phyloP scores from a whole-genome alignment of 2,113 vertebrate species.

The Calonectris borealis region DNA sequence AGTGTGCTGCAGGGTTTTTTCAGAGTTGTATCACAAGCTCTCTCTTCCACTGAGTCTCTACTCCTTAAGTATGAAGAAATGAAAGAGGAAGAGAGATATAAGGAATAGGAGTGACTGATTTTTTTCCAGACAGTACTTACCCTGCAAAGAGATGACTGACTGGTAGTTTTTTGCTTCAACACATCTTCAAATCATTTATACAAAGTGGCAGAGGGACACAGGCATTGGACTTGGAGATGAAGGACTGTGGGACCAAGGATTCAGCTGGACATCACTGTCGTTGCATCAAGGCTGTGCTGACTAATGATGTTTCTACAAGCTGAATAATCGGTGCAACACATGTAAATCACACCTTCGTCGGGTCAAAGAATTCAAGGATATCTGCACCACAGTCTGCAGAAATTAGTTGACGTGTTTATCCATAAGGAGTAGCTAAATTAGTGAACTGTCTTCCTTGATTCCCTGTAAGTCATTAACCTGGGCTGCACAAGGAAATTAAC shows the following conservation, averaged over 20 bases:
- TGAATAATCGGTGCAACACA: rapidly evolving
- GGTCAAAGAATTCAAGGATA: neutral
- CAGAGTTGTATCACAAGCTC: neutral
- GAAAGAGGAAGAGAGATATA: neutral
- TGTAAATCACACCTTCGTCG: neutral
- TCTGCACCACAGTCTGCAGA: neutral
- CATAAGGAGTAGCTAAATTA: neutral
- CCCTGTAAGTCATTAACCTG: neutral
- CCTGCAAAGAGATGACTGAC: neutral
- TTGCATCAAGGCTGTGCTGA: neutral
- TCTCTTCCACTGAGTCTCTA: neutral
- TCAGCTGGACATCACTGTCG: neutral
- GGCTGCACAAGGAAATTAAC: neutral
- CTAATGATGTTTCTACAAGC: neutral
- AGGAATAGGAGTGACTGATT: neutral
- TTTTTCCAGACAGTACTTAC: neutral
- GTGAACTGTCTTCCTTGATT: neutral
- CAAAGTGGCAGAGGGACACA: neutral
- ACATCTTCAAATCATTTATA: neutral
- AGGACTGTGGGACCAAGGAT: neutral
- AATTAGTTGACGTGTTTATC: neutral
- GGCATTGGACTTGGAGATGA: neutral
- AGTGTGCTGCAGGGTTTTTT: neutral
- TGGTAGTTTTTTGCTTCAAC: neutral
- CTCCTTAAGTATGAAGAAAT: neutral